phyloP scores from a whole-genome alignment of 2,113 vertebrate genomes.

The Barbus barbus region DNA sequence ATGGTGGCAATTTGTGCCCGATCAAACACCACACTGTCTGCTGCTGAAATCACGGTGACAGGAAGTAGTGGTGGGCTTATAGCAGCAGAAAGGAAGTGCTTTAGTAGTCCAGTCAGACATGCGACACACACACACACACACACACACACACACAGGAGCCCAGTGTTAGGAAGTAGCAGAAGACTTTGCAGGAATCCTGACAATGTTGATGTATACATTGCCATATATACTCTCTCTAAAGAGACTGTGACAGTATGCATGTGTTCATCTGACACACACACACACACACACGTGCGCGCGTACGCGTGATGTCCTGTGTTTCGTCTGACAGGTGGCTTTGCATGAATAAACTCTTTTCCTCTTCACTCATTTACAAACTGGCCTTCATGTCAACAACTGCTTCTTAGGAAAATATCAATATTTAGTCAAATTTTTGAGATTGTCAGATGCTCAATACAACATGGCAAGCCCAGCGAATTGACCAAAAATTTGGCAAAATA shows the following conservation, averaged over 20 bases:
- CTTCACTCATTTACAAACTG: not conserved
- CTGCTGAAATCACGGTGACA: not conserved
- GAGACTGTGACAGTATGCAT: not conserved
- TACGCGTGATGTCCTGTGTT: not conserved
- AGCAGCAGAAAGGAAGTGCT: not conserved
- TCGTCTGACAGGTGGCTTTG: constrained; percentile 36
- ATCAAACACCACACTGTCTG: not conserved
- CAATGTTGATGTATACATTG: constrained; percentile 36
- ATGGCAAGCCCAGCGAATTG: not conserved
- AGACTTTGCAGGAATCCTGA: constrained; percentile 4
- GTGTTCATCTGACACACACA: too few relatives aligned
- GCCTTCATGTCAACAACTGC: not conserved
- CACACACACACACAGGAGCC: not conserved
- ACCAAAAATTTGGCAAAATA: not conserved
- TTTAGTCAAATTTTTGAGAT: not conserved
- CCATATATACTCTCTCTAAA: not conserved
- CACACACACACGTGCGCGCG: not conserved
- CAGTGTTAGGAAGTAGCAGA: not conserved
- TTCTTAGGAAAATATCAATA: not conserved
- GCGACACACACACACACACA: too few relatives aligned
- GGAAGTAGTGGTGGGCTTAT: constrained; percentile 13
- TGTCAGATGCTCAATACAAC: not conserved
- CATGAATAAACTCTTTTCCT: constrained; percentile 30
- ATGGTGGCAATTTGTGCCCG: too few relatives aligned
- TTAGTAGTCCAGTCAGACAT: not conserved